phyloP scores from a whole-genome alignment of 2,888 invertebrate species.

The Pharmacophagus antenor region DNA sequence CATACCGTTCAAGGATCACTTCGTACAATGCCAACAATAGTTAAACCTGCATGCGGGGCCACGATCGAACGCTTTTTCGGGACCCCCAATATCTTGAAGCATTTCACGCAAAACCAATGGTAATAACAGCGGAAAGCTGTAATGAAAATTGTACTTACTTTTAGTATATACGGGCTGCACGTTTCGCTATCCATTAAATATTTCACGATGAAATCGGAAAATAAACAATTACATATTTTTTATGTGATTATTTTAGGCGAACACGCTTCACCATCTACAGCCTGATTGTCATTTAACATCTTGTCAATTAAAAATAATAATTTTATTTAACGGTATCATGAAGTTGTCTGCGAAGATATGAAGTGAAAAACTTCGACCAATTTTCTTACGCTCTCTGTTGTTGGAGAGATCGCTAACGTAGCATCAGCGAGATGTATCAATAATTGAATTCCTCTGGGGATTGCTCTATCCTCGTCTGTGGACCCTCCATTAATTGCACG shows the following conservation, averaged over 20 bases:
- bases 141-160: background rate
- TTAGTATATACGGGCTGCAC: too few relatives aligned
- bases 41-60: conserved; percentile 17
- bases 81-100: conserved; percentile 19
- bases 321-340: too few relatives aligned
- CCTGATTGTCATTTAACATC: too few relatives aligned
- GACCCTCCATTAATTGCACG: conserved; percentile 69
- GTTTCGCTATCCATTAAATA: too few relatives aligned
- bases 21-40: conserved; percentile 30
- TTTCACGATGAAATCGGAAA: too few relatives aligned
- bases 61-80: conserved; percentile 33
- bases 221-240: too few relatives aligned
- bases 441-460: conserved; percentile 66
- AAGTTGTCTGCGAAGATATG: too few relatives aligned
- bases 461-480: conserved; percentile 43
- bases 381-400: background rate
- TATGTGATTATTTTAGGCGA: too few relatives aligned
- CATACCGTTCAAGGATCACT: conserved; percentile 30
- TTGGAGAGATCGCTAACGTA: conserved; percentile 9
- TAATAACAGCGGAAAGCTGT: conserved; percentile 1
- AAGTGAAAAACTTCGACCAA: background rate
- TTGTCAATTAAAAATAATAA: too few relatives aligned
- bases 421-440: conserved; percentile 49
- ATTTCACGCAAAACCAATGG: background rate
- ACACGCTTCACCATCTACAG: too few relatives aligned